Evolutionary conservation across 2,888 invertebrate genomes (phyloP).

Genomic region (Bembecia ichneumoniformis): DNA sequence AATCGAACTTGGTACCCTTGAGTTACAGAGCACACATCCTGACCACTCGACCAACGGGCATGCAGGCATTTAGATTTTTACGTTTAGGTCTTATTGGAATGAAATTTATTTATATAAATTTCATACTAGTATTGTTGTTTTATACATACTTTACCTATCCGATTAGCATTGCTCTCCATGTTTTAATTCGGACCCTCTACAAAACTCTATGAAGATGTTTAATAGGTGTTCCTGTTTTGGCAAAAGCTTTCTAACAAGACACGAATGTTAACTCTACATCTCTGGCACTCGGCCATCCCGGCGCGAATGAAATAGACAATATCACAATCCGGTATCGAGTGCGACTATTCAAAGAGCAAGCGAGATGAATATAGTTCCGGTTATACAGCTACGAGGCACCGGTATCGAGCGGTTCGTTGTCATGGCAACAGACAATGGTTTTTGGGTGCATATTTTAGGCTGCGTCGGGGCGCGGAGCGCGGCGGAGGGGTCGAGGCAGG

Average conservation of each 20-base stretch:
- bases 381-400: constrained; percentile 42
- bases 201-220: background rate
- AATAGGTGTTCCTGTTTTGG: constrained; percentile 40
- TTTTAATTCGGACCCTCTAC: background rate
- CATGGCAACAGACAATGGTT: constrained; percentile 72
- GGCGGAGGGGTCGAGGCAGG: constrained; percentile 32
- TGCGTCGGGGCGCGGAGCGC: constrained; percentile 47
- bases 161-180: background rate
- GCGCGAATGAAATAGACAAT: constrained; percentile 41
- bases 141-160: too few species aligned
- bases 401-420: constrained; percentile 67
- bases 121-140: too few species aligned
- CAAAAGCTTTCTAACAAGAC: constrained; percentile 57
- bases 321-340: constrained; percentile 50
- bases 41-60: too few species aligned
- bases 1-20: too few species aligned
- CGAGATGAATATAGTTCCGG: constrained; percentile 58
- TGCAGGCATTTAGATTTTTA: too few species aligned
- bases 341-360: constrained; percentile 51
- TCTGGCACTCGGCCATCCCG: constrained; percentile 60
- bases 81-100: too few species aligned
- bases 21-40: too few species aligned
- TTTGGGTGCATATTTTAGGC: constrained; percentile 73
- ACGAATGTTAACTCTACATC: constrained; percentile 51
- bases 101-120: too few species aligned